Percentiles rank a stretch among this genome's conserved stretches.
These are phyloP conservation scores for Phoeniculus purpureus DNA, from an alignment of 2,797 vertebrate genomes.

Conservation along the genomic window DNA sequence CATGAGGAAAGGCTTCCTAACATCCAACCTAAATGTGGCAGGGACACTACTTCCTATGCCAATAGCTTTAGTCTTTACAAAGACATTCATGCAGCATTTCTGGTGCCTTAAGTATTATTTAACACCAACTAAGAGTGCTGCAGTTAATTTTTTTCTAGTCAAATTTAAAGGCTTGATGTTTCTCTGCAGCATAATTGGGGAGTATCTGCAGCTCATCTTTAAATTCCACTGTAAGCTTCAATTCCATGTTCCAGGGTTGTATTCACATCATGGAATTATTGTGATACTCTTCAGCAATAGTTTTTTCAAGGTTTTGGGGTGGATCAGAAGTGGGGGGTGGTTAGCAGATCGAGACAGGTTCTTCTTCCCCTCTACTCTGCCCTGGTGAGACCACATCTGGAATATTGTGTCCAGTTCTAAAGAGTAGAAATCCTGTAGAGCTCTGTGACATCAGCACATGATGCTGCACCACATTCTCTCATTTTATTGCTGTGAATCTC, in stretches of 20 bases:
- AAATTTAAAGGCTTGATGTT: neutral
- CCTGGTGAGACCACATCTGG: too few relatives aligned
- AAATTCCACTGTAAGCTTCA: neutral
- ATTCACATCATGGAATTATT: neutral
- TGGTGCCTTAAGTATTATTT: neutral
- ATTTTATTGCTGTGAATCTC: neutral
- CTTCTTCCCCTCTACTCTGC: too few relatives aligned
- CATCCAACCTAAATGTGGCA: neutral
- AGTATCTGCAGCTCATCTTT: neutral
- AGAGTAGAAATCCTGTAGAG: neutral
- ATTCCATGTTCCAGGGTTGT: neutral
- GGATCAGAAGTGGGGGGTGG: too few relatives aligned
- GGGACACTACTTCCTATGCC: neutral
- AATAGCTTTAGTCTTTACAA: neutral
- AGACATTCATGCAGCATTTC: neutral
- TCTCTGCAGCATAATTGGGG: neutral
- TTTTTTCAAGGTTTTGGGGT: neutral
- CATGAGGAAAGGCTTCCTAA: too few relatives aligned
- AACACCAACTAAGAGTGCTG: neutral
- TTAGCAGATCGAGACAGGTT: too few relatives aligned
- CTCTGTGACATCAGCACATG: rapidly evolving
- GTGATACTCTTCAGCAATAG: neutral
- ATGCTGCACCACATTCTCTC: rapidly evolving
- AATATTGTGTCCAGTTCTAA: too few relatives aligned
- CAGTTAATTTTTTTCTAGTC: neutral